Evolutionary conservation across 1,140 invertebrate species (phyloP), one percentile per base, ranked within the genome.

Genomic region (Drosophila azteca): DNA sequence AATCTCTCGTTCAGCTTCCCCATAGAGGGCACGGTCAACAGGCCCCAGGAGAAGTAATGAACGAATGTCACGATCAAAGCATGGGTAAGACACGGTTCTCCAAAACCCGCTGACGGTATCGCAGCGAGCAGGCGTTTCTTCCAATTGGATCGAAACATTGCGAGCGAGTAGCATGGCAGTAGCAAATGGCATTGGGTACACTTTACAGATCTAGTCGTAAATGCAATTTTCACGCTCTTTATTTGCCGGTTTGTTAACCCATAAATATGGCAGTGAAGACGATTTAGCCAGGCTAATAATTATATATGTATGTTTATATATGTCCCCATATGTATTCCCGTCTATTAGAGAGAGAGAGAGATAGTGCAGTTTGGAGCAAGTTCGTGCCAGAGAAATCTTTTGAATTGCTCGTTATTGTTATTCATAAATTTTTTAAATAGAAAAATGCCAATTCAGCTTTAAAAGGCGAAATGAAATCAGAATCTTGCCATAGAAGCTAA

Each of bases 31-130:
- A 98, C 97, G 43, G 98, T 99, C 46, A 99, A 94, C 62, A 99
- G 94, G 59, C 99, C 99, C 98, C 99, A 99, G 60, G 98, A 97
- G 93, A 99, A 99, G 93, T 99, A 99, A 93, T 99, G 99, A 91
- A 99, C 93, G 93, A 99, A 99, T 92, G 99, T 99, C 76, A 99
- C 97, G 77, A 99, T 96, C 89, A 99, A 93, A 35, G 98, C 99
- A 95, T 99, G 99, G 92, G 98, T 98, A 26, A 99, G 95, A 90
- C 96, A 98, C 50, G 98, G 97, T 90, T 98, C 96, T 70, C 97
- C 97, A 88, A 98, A 95, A 73, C 97, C 97, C 70, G 96, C 97
- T 31, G 24, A 22, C 29, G 43, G 24, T 2, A 7, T 22, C 8
- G 60, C 58, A 26, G 8, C 15, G 8, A 39, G 2, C 1, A 64